phyloP scores from a whole-genome alignment of 2,113 vertebrate genomes.

The Tupaia chinensis region DNA sequence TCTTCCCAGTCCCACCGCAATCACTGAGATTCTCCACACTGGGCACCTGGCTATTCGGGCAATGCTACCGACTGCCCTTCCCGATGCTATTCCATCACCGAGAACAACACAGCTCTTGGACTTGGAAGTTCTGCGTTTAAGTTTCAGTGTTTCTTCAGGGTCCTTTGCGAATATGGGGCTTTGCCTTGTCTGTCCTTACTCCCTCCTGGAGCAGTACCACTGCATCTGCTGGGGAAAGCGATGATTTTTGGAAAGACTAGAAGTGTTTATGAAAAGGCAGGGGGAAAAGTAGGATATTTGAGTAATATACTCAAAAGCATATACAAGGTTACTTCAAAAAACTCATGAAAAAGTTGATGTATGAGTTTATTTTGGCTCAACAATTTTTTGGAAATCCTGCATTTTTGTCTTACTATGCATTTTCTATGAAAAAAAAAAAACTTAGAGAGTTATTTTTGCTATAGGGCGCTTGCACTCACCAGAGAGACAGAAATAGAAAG shows the following conservation, averaged over 20 bases:
- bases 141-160: neutral
- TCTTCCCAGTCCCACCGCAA: neutral
- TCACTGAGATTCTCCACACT: neutral
- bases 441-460: too few species aligned
- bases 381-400: too few species aligned
- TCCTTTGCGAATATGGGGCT: neutral
- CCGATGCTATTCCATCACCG: neutral
- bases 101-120: neutral
- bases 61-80: neutral
- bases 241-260: neutral
- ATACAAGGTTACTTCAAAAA: too few species aligned
- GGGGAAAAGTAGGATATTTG: neutral
- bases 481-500: too few species aligned
- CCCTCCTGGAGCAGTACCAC: neutral
- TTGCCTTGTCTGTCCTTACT: neutral
- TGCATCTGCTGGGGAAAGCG: neutral
- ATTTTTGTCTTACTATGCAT: too few species aligned
- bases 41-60: neutral
- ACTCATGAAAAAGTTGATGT: too few species aligned
- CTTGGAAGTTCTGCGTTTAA: neutral
- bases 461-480: too few species aligned
- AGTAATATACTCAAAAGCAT: neutral
- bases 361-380: too few species aligned
- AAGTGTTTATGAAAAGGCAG: slow-evolving; percentile 1
- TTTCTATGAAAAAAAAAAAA: too few species aligned